Percentiles rank a stretch among this genome's conserved stretches.
Evolutionary conservation across 2,797 vertebrate genomes (phyloP).

Genomic region (Spinus pinus): DNA sequence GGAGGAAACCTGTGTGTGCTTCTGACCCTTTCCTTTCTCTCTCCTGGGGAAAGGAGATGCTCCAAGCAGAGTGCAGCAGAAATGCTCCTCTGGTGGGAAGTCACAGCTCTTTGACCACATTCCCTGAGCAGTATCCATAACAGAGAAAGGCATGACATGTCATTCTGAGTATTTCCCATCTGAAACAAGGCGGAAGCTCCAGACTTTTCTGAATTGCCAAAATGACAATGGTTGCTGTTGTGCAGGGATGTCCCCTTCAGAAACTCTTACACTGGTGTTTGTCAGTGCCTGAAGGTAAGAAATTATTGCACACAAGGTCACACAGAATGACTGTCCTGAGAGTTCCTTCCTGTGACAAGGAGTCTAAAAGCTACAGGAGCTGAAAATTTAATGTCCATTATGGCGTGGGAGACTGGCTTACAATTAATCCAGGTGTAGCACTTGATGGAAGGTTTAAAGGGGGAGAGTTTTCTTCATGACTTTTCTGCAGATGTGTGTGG

Average conservation of each 20-base stretch:
- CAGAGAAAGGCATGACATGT: rapidly evolving
- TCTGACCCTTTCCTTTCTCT: background rate
- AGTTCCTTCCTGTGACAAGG: background rate
- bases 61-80: background rate
- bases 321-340: background rate
- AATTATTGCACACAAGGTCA: background rate
- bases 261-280: background rate
- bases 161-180: background rate
- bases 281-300: background rate
- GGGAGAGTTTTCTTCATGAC: background rate
- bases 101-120: background rate
- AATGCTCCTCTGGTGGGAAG: background rate
- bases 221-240: background rate
- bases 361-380: background rate
- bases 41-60: background rate
- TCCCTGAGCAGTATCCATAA: background rate
- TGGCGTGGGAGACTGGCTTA: background rate
- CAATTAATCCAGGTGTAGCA: background rate
- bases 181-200: background rate
- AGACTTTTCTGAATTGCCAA: background rate
- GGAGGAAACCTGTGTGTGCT: background rate
- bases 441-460: background rate
- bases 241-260: background rate
- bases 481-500: background rate
- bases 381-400: background rate